Percentiles rank a stretch among this genome's conserved stretches.
phyloP scores from a whole-genome alignment of 2,888 invertebrate species.

The Poecilus cupreus region DNA sequence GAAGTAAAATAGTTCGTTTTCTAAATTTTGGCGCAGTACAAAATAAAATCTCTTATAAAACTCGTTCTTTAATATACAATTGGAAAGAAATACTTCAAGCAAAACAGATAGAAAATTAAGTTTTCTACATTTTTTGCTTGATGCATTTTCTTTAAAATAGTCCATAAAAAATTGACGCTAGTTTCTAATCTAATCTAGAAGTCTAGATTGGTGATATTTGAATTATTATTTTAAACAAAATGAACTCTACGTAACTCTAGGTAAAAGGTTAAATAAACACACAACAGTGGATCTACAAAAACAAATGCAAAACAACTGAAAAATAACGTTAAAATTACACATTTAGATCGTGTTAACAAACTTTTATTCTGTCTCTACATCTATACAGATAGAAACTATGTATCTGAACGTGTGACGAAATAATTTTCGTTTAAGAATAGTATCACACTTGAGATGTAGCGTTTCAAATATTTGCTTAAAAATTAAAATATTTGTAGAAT shows the following conservation, averaged over 20 bases:
- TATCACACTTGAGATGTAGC: slow-evolving; percentile 43
- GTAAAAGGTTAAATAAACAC: background rate
- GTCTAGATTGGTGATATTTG: too few relatives aligned
- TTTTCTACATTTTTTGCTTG: too few relatives aligned
- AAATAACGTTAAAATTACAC: slow-evolving; percentile 20
- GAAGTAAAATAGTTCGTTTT: too few relatives aligned
- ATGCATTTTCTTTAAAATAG: too few relatives aligned
- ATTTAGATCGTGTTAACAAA: slow-evolving; percentile 42
- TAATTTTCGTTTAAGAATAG: slow-evolving; percentile 24
- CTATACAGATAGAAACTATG: slow-evolving; percentile 48
- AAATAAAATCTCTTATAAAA: too few relatives aligned
- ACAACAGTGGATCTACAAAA: background rate
- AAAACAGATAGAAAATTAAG: too few relatives aligned
- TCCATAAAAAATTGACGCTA: too few relatives aligned
- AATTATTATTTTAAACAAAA: background rate
- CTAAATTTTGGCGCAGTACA: too few relatives aligned
- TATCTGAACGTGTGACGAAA: slow-evolving; percentile 47
- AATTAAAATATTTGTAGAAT: slow-evolving; percentile 22
- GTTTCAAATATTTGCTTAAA: slow-evolving; percentile 40
- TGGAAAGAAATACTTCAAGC: too few relatives aligned
- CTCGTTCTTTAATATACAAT: too few relatives aligned
- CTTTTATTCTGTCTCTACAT: slow-evolving; percentile 52
- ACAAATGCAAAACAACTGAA: background rate
- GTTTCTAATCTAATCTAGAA: too few relatives aligned
- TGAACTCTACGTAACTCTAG: background rate